A percentile compares a stretch with the other conserved stretches of the same genome.
Evolutionary conservation across 2,113 vertebrate genomes (phyloP).

Genomic region (Alexandromys fortis): DNA sequence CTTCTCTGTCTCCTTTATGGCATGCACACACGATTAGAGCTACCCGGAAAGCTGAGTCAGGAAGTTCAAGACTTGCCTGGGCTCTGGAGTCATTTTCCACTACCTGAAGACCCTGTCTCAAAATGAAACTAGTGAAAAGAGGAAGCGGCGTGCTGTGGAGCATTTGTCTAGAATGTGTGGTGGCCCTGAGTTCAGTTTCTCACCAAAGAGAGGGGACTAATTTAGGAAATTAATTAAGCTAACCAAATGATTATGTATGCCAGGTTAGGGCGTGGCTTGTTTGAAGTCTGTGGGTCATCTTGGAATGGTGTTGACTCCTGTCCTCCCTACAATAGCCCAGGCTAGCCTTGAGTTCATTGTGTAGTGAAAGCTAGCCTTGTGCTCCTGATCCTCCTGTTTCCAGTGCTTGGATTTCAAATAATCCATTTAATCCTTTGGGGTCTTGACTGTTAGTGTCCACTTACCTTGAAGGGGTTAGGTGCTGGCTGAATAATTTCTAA

Average conservation of each 20-base stretch:
- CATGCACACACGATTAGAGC: too few relatives aligned
- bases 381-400: too few relatives aligned
- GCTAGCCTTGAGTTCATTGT: too few relatives aligned
- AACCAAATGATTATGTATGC: background rate
- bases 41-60: background rate
- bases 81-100: background rate
- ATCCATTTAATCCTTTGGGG: background rate
- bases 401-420: background rate
- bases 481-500: constrained; percentile 27
- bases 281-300: background rate
- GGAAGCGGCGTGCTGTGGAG: fast-evolving
- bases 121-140: background rate
- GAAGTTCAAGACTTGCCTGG: background rate
- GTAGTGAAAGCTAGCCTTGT: background rate
- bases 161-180: background rate
- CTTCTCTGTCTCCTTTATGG: background rate
- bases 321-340: background rate
- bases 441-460: background rate
- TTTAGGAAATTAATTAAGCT: background rate
- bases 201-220: too few relatives aligned
- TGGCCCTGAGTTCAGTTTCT: too few relatives aligned
- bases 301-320: background rate
- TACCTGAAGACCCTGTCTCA: background rate
- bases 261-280: background rate
- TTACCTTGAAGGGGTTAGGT: constrained; percentile 3